A percentile compares a stretch with the other conserved stretches of the same genome.
phyloP scores from a whole-genome alignment of 2,888 invertebrate species.

The Aphidius colemani region DNA sequence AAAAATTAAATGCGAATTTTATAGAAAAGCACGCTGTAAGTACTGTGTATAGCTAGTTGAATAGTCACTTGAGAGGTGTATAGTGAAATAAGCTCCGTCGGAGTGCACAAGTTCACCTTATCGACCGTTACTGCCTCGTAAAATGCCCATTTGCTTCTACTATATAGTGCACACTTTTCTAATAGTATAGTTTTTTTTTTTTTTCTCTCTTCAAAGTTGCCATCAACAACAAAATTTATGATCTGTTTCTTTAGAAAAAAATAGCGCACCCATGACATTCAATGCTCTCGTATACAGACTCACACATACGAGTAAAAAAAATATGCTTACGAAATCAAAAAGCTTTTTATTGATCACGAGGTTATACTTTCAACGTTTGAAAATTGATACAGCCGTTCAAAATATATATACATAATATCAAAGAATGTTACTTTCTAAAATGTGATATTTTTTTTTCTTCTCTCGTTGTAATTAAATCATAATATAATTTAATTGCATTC shows the following conservation, averaged over 20 bases:
- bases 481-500: no score
- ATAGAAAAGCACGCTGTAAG: constrained; percentile 25
- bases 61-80: constrained; percentile 59
- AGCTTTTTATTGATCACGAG: no score
- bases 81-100: constrained; percentile 55
- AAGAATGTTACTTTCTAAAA: no score
- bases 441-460: no score
- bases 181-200: background rate
- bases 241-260: background rate
- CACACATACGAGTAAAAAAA: background rate
- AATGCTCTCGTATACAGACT: background rate
- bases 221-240: background rate
- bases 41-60: constrained; percentile 44
- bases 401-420: no score
- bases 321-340: no score
- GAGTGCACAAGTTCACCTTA: constrained; percentile 58
- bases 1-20: no score
- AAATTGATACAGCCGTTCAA: no score
- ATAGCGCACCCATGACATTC: background rate
- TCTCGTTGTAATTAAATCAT: no score
- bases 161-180: constrained; percentile 37
- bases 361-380: no score
- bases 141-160: constrained; percentile 51
- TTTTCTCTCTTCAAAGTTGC: constrained; percentile 12
- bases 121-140: constrained; percentile 61